These are phyloP conservation scores for Iphiclides podalirius DNA, from an alignment of 2,888 invertebrate species.

Conservation along the genomic window DNA sequence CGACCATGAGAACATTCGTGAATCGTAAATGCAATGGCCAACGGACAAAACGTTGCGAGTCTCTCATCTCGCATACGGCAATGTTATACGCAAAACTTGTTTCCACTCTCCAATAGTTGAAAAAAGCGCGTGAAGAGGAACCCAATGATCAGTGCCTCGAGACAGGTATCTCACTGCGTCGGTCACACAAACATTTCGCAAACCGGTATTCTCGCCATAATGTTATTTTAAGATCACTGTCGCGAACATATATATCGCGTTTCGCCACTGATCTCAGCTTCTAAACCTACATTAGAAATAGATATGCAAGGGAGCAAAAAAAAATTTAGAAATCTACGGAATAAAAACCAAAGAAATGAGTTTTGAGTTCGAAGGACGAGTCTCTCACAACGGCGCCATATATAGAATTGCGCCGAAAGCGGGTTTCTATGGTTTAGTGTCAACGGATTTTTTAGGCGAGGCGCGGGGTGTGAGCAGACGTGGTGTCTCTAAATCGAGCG, in stretches of 20 bases:
- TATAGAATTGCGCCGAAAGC: too few species aligned
- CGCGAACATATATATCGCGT: not conserved
- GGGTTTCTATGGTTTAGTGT: not conserved
- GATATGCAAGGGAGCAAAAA: too few species aligned
- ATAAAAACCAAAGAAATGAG: too few species aligned
- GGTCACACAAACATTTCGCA: not conserved
- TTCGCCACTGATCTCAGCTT: not conserved
- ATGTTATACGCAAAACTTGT: not conserved
- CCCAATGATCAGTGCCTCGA: not conserved
- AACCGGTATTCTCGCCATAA: not conserved
- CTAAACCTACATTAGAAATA: too few species aligned
- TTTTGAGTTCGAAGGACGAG: too few species aligned
- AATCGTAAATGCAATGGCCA: too few species aligned
- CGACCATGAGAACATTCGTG: too few species aligned
- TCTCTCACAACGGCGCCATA: too few species aligned
- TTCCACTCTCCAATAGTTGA: not conserved
- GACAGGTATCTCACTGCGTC: not conserved
- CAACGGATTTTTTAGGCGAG: constrained; percentile 22
- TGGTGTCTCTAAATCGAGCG: constrained; percentile 61
- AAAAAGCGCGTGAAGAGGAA: not conserved
- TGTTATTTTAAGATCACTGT: not conserved
- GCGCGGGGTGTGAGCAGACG: constrained; percentile 42
- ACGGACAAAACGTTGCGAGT: too few species aligned
- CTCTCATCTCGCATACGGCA: not conserved
- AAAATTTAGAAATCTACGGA: too few species aligned